Base-by-base conservation (phyloP, 2,113 vertebrate species). In the Danionella cerebrum region DNA sequence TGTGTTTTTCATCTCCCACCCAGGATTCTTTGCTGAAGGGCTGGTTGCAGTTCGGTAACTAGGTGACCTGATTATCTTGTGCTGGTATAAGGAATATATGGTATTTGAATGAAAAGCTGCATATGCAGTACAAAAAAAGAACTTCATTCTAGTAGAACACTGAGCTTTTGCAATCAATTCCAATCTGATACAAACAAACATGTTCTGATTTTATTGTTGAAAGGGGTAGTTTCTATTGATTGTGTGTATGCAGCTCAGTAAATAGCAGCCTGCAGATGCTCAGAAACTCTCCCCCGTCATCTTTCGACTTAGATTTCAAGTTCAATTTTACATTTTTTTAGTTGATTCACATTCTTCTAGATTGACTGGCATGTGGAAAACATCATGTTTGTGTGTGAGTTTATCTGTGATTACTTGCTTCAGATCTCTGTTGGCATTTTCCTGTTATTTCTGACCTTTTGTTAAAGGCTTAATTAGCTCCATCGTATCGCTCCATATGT, bases 381-480 rank as follows among this genome's bases (percentile, higher is more conserved):
- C 19, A 21, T 19, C 31, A 51, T n/a, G n/a, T n/a, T n/a, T n/a
- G 9, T 2, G 5, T 25, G 35, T 42, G 14, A 19, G 50, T 54
- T 6, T 65, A 27, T 66, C 18, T 69, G 4, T 67, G 47, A 21
- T 38, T 21, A 3, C 24, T 7, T 39, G 39, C 52, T 50, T 47
- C 21, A 47, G 33, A 72, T 65, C 51, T 75, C 35, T 12, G 29
- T 36, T 55, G 35, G 60, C 51, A 63, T 71, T 69, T 70, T 52
- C 68, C 7, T 13, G 39, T 73, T 69, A 12, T 59, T 55, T 31
- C 44, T 72, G 48, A 69, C 65, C 60, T 72, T 44, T 63, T 65
- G 67, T 41, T 51, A 74, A 65, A 66, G 68, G 25, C 25, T 38
- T 57, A 65, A 65, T 77, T 57, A 72, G 54, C 31, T 66, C 67